Evolutionary conservation across 2,113 vertebrate species (phyloP), one percentile per base, ranked within the genome.

Genomic region (Triplophysa dalaica): DNA sequence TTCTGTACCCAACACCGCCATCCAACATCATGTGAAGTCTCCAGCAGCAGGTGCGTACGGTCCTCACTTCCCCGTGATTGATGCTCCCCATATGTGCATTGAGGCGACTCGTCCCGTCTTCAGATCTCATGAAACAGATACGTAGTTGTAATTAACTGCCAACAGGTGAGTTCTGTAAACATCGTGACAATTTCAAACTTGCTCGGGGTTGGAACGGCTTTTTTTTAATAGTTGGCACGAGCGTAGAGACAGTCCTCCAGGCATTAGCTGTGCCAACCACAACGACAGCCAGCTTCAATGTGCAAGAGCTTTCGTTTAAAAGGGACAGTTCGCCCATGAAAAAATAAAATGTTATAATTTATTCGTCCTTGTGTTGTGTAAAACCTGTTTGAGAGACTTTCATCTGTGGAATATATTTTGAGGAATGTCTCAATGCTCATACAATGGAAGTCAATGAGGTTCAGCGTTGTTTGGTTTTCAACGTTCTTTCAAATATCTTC

Each of bases 81-180:
- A 75, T 83, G 70, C 52, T 54, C 45, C 66, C 78, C 74, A 29
- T 80, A 74, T 81, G 82, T 65, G 82, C 45, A 41, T 76, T 64
- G 56, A 79, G 66, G n/a, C 13, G 21, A 33, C 19, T 45, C 33
- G 77, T 24, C 3, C 73, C 67, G 86, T 78, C 62, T 81, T 75
- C 65, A 80, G 78, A 85, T 84, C 85, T 89, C 85, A 86, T 86
- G 88, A 80, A 87, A 89, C 89, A 87, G 89, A 84, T 84, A 86
- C 84, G 82, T 88, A 87, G 84, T 87, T 83, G 81, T 86, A 85
- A 80, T 86, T 85, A 83, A 86, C 86, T 83, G 87, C 85, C 86
- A 87, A 90, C 85, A 86, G 88, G 72, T 82, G 84, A 89, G 85
- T 75, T 83, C 26, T 81, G 84, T 88, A 82, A 68, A 78, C 78